Conservation (phyloP, 1,140 invertebrate genomes). For the Helicoverpa armigera region DNA sequence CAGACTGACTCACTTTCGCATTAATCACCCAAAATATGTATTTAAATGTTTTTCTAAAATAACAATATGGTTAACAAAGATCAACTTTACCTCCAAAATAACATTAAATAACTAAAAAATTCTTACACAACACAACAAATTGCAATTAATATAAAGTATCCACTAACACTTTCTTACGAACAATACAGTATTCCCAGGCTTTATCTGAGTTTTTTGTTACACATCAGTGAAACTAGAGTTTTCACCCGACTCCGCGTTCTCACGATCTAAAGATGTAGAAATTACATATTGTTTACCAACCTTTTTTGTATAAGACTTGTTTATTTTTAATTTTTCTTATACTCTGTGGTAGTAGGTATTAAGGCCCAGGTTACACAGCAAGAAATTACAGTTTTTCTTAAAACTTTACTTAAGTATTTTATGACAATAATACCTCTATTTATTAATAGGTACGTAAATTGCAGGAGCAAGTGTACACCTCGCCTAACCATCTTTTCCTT, state of each 20-base stretch:
- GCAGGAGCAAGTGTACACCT: too few species aligned
- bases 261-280: slow-evolving; percentile 56
- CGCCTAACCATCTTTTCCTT: too few species aligned
- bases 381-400: too few species aligned
- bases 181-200: slow-evolving; percentile 46
- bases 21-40: too few species aligned
- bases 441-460: too few species aligned
- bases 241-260: slow-evolving; percentile 40
- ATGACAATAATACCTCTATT: too few species aligned
- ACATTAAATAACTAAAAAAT: slow-evolving; percentile 16
- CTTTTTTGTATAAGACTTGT: slow-evolving; percentile 1
- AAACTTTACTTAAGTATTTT: too few species aligned
- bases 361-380: neutral
- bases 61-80: too few species aligned
- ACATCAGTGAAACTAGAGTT: slow-evolving; percentile 59
- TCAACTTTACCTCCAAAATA: too few species aligned
- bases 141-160: slow-evolving; percentile 34
- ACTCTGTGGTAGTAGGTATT: neutral
- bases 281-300: slow-evolving; percentile 51
- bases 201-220: slow-evolving; percentile 49
- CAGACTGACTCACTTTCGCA: too few species aligned
- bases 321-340: neutral
- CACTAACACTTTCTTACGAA: slow-evolving; percentile 53
- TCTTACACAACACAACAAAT: slow-evolving; percentile 5
- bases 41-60: too few species aligned